These are phyloP conservation scores for Punctoribates punctum DNA, from an alignment of 2,888 invertebrate genomes.

Conservation along the genomic window DNA sequence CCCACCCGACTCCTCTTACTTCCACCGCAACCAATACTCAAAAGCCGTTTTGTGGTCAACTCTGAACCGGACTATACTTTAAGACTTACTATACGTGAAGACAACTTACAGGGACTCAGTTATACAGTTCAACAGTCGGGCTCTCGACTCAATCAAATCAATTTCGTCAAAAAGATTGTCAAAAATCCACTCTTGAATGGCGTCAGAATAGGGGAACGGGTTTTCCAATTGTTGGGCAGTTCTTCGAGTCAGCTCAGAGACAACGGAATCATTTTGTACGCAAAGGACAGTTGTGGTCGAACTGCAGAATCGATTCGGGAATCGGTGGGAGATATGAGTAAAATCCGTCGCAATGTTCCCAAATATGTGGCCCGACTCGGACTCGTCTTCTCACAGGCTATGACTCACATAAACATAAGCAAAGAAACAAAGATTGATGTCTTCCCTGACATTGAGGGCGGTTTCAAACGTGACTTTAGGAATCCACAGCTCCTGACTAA, in stretches of 20 bases:
- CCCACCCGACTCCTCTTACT: conserved; percentile 45
- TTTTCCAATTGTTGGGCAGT: conserved; percentile 48
- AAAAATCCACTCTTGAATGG: conserved; percentile 41
- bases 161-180: conserved; percentile 44
- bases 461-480: conserved; percentile 32
- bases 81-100: conserved; percentile 46
- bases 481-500: background rate
- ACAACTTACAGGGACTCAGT: conserved; percentile 45
- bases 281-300: conserved; percentile 44
- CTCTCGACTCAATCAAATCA: conserved; percentile 39
- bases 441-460: conserved; percentile 39
- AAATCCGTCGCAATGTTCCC: conserved; percentile 49
- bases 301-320: conserved; percentile 46
- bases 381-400: conserved; percentile 53
- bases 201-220: conserved; percentile 46
- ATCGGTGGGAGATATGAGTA: conserved; percentile 48
- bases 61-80: conserved; percentile 46
- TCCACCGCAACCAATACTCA: conserved; percentile 45
- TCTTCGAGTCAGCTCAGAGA: conserved; percentile 50
- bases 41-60: conserved; percentile 46
- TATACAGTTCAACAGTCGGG: conserved; percentile 36
- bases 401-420: conserved; percentile 34
- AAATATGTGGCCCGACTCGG: conserved; percentile 54
- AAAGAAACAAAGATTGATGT: conserved; percentile 44
- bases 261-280: conserved; percentile 49